Percentiles rank a stretch among this genome's conserved stretches.
These are phyloP conservation scores for Nematopogon swammerdamellus DNA, from an alignment of 2,888 invertebrate species.

Conservation along the genomic window DNA sequence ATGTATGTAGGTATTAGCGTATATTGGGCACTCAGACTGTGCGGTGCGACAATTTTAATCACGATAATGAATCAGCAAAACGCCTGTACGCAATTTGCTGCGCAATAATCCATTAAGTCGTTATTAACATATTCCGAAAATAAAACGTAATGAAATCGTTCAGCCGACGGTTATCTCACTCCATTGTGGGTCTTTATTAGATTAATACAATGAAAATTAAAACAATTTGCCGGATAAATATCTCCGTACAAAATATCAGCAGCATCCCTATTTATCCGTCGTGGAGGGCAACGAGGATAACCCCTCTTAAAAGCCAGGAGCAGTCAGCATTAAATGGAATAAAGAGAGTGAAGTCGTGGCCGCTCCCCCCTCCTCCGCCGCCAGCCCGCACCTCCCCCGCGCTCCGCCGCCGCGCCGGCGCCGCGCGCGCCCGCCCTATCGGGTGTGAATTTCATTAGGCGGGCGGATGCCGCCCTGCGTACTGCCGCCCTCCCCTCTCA, in stretches of 20 bases:
- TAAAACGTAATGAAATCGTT: conserved; percentile 38
- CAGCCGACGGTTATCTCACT: conserved; percentile 40
- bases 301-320: conserved; percentile 57
- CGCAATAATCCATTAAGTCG: background rate
- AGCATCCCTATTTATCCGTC: conserved; percentile 51
- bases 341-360: conserved; percentile 54
- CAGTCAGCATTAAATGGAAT: conserved; percentile 58
- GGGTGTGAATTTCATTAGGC: conserved; percentile 54
- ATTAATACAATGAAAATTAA: conserved; percentile 57
- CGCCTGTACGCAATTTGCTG: background rate
- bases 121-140: conserved; percentile 26
- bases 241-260: conserved; percentile 50
- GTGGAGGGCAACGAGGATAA: conserved; percentile 53
- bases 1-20: too few species aligned
- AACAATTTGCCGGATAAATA: conserved; percentile 60
- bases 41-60: background rate
- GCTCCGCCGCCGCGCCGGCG: conserved; percentile 14
- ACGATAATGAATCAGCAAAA: background rate
- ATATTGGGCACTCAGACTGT: too few species aligned
- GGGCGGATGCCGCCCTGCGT: conserved; percentile 29
- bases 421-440: conserved; percentile 15
- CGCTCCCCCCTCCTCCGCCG: conserved; percentile 22
- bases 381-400: conserved; percentile 9
- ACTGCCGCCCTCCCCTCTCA: conserved; percentile 4
- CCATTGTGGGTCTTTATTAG: conserved; percentile 50